Evolutionary conservation across 2,888 invertebrate genomes (phyloP).

Genomic region (Idaea straminata): DNA sequence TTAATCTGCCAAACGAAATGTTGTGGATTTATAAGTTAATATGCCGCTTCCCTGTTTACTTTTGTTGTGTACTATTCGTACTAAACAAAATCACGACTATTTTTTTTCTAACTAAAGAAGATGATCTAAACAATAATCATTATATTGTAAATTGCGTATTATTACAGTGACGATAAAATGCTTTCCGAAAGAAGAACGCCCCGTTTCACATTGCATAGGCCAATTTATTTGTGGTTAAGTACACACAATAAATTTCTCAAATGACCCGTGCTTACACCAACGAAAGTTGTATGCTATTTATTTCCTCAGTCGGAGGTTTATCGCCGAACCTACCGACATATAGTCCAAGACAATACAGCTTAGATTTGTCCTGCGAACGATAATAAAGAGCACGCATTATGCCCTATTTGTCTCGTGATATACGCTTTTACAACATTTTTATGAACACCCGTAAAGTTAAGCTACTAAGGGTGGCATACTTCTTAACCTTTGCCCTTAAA

Average conservation of each 20-base stretch:
- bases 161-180: slow-evolving; percentile 25
- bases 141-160: not conserved
- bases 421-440: slow-evolving; percentile 47
- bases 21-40: not conserved
- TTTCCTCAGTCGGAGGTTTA: slow-evolving; percentile 66
- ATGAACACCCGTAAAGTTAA: slow-evolving; percentile 44
- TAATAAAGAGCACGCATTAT: slow-evolving; percentile 54
- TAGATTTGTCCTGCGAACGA: slow-evolving; percentile 61
- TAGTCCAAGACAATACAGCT: slow-evolving; percentile 56
- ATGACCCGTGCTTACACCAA: slow-evolving; percentile 72
- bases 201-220: slow-evolving; percentile 59
- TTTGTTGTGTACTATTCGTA: not conserved
- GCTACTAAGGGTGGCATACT: slow-evolving; percentile 34
- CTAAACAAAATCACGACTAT: not conserved
- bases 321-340: slow-evolving; percentile 57
- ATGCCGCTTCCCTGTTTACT: not conserved
- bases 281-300: slow-evolving; percentile 73
- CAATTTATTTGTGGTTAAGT: slow-evolving; percentile 79
- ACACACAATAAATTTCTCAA: slow-evolving; percentile 78
- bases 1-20: not conserved
- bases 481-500: slow-evolving; percentile 34
- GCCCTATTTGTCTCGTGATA: slow-evolving; percentile 53
- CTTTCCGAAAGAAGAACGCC: slow-evolving; percentile 42
- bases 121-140: not conserved
- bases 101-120: not conserved